Evolutionary conservation across 2,888 invertebrate genomes (phyloP).

Genomic region (Seira sanloemensis): DNA sequence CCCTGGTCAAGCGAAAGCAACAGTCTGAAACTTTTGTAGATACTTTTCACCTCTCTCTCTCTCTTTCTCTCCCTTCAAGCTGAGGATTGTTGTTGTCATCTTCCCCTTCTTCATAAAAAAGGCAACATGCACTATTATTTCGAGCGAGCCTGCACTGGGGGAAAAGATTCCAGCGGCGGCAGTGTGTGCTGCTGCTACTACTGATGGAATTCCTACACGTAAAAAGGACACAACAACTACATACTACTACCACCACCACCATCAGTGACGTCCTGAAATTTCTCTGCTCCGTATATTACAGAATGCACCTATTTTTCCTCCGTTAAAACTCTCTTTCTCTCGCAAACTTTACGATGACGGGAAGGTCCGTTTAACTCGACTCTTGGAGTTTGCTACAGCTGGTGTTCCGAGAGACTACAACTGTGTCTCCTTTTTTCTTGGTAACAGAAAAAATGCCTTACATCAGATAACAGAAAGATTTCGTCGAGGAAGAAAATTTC

Average conservation of each 20-base stretch:
- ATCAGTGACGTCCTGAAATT: neutral
- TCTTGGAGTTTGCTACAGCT: constrained; percentile 44
- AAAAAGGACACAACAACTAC: no score
- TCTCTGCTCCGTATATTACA: constrained; percentile 32
- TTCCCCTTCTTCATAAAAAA: constrained; percentile 39
- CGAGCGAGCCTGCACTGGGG: neutral
- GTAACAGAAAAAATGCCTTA: neutral
- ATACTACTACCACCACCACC: no score
- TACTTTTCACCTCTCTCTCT: neutral
- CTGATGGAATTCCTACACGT: constrained; percentile 13
- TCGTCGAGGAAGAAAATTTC: neutral
- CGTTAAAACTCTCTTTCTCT: constrained; percentile 13
- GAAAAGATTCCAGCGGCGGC: neutral
- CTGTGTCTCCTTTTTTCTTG: neutral
- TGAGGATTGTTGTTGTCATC: constrained; percentile 52
- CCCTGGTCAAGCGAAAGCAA: constrained; percentile 17
- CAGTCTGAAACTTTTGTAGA: constrained; percentile 27
- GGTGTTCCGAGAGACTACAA: constrained; percentile 30
- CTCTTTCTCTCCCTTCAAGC: neutral
- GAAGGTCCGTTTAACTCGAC: constrained; percentile 59
- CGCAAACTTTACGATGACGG: constrained; percentile 59
- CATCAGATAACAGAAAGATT: constrained; percentile 20
- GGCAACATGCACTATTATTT: constrained; percentile 14
- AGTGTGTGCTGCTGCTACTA: no score
- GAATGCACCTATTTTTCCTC: constrained; percentile 9